Evolutionary conservation across 1,140 invertebrate species (phyloP).

Genomic region (Pemphigus obesinymphae): DNA sequence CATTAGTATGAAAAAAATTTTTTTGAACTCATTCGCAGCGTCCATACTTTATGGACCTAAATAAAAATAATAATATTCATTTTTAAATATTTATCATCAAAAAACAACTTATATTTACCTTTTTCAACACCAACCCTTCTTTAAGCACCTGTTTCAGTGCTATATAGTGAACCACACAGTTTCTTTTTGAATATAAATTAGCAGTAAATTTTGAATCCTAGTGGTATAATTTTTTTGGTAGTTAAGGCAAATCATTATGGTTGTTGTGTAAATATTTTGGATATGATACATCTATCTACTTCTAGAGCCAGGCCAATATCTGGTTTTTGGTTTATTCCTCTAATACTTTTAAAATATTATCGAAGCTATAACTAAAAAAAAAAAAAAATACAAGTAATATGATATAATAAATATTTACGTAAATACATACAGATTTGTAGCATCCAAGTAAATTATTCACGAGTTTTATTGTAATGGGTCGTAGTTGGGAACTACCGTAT

Average conservation of each 20-base stretch:
- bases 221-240: not conserved
- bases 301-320: not conserved
- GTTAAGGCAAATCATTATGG: not conserved
- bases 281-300: not conserved
- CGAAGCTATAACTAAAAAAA: not conserved
- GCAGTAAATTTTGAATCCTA: conserved; percentile 45
- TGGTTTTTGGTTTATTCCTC: not conserved
- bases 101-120: not conserved
- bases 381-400: not conserved
- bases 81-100: too few relatives aligned
- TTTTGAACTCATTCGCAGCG: too few relatives aligned
- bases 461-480: too few relatives aligned
- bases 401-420: not conserved
- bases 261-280: not conserved
- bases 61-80: too few relatives aligned
- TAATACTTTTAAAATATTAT: not conserved
- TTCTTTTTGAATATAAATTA: not conserved
- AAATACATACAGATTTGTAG: not conserved
- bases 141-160: not conserved
- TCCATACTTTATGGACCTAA: too few relatives aligned
- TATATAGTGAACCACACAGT: conserved; percentile 5
- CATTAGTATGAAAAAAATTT: too few relatives aligned
- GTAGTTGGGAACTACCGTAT: not conserved
- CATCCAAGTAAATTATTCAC: not conserved
- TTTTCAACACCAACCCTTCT: not conserved